Evolutionary conservation across 2,888 invertebrate genomes (phyloP).

Genomic region (Neoscelio sp.): DNA sequence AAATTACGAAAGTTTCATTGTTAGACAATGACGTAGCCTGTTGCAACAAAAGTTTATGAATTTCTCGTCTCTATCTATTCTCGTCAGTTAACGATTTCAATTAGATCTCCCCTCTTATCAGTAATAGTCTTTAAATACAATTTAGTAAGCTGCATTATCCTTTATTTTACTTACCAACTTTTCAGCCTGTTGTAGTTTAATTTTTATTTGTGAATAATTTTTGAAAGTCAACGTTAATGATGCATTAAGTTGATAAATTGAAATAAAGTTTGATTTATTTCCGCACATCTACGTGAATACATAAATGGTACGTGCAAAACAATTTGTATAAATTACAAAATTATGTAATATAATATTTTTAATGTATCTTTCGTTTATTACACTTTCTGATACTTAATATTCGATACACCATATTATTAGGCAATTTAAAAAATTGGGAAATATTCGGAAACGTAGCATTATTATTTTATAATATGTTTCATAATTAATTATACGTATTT

Average conservation of each 20-base stretch:
- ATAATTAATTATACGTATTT: too few species aligned
- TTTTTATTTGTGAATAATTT: conserved; percentile 12
- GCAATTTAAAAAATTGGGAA: too few species aligned
- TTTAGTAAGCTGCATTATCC: conserved; percentile 23
- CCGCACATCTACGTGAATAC: too few species aligned
- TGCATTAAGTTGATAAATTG: not conserved
- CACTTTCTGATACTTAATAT: too few species aligned
- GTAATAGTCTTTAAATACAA: conserved; percentile 38
- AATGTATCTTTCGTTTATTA: too few species aligned
- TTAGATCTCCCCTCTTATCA: conserved; percentile 30
- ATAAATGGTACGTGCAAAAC: too few species aligned
- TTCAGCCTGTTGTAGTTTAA: conserved; percentile 9
- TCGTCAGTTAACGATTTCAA: conserved; percentile 45
- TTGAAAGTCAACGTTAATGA: not conserved
- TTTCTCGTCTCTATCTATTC: conserved; percentile 26
- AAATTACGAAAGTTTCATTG: conserved; percentile 35
- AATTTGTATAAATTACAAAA: too few species aligned
- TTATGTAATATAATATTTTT: too few species aligned
- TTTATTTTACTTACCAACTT: conserved; percentile 38
- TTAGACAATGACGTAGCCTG: conserved; percentile 20
- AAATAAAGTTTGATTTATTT: too few species aligned
- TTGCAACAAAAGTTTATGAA: conserved; percentile 45
- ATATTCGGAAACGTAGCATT: too few species aligned
- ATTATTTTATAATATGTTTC: too few species aligned
- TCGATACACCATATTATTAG: too few species aligned